These are phyloP conservation scores for Macrophya annulata DNA, from an alignment of 2,888 invertebrate genomes.

Conservation along the genomic window DNA sequence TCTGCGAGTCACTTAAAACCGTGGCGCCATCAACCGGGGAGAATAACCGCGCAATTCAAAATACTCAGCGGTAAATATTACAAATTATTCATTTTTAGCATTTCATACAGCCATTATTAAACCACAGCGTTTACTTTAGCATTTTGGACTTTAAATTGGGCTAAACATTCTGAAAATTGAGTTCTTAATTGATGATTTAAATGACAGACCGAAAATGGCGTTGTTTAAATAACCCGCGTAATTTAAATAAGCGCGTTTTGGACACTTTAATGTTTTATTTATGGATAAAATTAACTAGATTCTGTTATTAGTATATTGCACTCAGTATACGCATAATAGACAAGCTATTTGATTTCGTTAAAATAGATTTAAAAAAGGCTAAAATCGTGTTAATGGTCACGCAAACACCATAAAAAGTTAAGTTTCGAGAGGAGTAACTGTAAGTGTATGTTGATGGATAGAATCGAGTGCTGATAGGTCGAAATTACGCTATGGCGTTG, in stretches of 20 bases:
- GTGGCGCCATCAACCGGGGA: constrained; percentile 29
- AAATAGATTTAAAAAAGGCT: neutral
- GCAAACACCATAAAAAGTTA: neutral
- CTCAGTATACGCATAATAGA: neutral
- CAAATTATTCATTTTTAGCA: neutral
- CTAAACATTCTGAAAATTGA: neutral
- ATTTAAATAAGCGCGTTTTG: neutral
- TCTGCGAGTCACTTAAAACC: constrained; percentile 71
- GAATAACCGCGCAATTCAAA: constrained; percentile 2
- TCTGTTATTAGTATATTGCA: neutral
- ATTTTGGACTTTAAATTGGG: neutral
- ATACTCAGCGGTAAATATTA: neutral
- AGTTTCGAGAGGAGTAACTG: neutral
- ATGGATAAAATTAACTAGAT: neutral
- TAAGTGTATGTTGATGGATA: neutral
- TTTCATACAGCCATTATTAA: neutral
- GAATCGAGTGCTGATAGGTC: constrained; percentile 3
- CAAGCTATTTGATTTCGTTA: neutral
- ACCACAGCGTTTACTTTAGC: neutral
- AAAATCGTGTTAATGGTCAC: neutral
- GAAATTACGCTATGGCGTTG: neutral
- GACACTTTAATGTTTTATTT: neutral
- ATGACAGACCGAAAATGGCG: neutral
- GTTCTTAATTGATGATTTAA: neutral
- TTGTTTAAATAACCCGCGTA: neutral